phyloP scores from a whole-genome alignment of 2,888 invertebrate species.

The Scotopteryx bipunctaria region DNA sequence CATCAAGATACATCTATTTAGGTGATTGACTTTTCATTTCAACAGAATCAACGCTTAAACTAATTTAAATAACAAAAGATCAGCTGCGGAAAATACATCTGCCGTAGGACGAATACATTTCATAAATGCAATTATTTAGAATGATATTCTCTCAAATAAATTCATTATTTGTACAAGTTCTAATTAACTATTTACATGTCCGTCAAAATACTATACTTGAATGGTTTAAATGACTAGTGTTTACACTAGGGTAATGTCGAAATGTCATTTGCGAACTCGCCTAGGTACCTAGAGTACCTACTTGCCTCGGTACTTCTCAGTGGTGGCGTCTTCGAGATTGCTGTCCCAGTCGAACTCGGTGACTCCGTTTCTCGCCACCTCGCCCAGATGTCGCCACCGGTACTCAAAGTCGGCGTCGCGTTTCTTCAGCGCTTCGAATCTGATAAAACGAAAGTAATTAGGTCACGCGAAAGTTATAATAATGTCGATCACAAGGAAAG shows the following conservation, averaged over 20 bases:
- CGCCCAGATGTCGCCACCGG: constrained; percentile 93
- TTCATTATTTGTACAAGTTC: constrained; percentile 38
- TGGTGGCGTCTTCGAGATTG: constrained; percentile 88
- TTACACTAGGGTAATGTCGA: constrained; percentile 48
- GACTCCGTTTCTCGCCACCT: constrained; percentile 89
- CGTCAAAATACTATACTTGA: constrained; percentile 30
- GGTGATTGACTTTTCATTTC: constrained; percentile 16
- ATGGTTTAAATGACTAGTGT: constrained; percentile 58
- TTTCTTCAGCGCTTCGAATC: constrained; percentile 91
- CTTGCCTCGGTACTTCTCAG: constrained; percentile 75
- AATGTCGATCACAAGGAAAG: background rate
- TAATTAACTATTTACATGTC: constrained; percentile 24
- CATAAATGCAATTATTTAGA: constrained; percentile 38
- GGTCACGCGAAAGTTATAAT: constrained; percentile 24
- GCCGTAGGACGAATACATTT: constrained; percentile 38
- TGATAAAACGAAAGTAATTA: constrained; percentile 54
- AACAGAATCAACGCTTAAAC: constrained; percentile 30
- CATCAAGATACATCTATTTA: constrained; percentile 12
- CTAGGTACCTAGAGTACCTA: too few species aligned
- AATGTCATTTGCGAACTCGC: constrained; percentile 22
- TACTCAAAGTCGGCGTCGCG: constrained; percentile 92
- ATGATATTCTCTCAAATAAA: constrained; percentile 37
- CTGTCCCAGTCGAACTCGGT: constrained; percentile 96
- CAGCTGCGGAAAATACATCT: constrained; percentile 30
- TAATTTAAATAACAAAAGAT: constrained; percentile 25